A percentile compares a stretch with the other conserved stretches of the same genome.
These are phyloP conservation scores for Dryocosmus kuriphilus DNA, from an alignment of 2,888 invertebrate genomes.

Conservation along the genomic window DNA sequence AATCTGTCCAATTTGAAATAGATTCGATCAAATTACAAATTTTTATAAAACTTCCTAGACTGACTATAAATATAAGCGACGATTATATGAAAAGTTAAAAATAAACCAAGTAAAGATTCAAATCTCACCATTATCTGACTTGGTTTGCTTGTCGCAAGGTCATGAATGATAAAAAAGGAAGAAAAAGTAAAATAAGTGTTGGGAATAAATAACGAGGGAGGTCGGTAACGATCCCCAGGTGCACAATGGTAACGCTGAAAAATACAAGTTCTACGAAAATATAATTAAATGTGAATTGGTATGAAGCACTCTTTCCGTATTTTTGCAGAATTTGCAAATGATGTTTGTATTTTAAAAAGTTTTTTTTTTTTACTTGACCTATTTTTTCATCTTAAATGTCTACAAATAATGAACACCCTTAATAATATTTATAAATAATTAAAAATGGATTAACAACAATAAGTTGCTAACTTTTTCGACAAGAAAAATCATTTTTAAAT, in stretches of 20 bases:
- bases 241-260: neutral
- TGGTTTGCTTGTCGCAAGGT: neutral
- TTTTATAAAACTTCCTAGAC: no score
- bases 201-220: neutral
- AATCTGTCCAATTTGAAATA: no score
- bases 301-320: neutral
- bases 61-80: neutral
- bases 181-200: neutral
- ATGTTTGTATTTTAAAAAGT: neutral
- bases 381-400: neutral
- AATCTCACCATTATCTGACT: neutral
- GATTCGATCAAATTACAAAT: no score
- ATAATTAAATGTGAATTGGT: conserved; percentile 21
- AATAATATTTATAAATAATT: no score
- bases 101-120: neutral
- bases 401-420: neutral
- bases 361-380: neutral
- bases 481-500: neutral
- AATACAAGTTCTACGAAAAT: neutral
- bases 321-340: neutral
- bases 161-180: neutral
- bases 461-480: neutral
- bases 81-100: neutral
- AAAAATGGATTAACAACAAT: no score
- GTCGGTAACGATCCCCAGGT: neutral